Percentiles rank a stretch among this genome's conserved stretches.
Conservation (phyloP, 1,140 invertebrate species). For the Apis cerana region DNA sequence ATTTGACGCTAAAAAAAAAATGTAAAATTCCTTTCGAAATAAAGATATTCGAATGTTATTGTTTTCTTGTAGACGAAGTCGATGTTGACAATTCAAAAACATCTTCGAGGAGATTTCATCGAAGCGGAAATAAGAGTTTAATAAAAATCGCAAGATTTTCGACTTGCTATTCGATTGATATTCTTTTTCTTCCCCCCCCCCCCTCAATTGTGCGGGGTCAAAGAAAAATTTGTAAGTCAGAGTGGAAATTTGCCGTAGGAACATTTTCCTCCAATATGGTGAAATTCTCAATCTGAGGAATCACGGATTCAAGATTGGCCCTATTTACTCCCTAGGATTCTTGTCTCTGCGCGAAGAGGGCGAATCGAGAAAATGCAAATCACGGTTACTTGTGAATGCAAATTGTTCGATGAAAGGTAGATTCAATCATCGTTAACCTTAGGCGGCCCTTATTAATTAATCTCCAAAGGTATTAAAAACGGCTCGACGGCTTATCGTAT, state of each 20-base stretch:
- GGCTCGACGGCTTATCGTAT: not conserved
- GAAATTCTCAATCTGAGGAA: not conserved
- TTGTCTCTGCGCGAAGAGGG: not conserved
- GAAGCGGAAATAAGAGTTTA: too few species aligned
- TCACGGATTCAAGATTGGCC: not conserved
- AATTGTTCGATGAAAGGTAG: not conserved
- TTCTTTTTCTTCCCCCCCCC: too few species aligned
- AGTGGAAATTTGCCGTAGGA: not conserved
- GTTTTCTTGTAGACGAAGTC: too few species aligned
- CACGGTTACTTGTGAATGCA: constrained; percentile 22
- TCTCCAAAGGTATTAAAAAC: not conserved
- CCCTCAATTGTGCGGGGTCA: not conserved
- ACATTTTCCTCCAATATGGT: not conserved
- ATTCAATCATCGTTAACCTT: constrained; percentile 10
- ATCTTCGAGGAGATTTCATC: too few species aligned
- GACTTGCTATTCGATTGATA: not conserved
- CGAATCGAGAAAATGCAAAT: constrained; percentile 36
- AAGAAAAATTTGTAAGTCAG: too few species aligned
- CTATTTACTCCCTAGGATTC: not conserved
- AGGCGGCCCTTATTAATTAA: not conserved
- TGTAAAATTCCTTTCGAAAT: too few species aligned
- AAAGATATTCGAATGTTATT: too few species aligned
- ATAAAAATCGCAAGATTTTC: too few species aligned
- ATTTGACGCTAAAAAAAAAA: too few species aligned
- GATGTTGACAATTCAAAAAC: too few species aligned